Conservation (phyloP, 2,888 invertebrate genomes). For the Latrodectus hesperus region DNA sequence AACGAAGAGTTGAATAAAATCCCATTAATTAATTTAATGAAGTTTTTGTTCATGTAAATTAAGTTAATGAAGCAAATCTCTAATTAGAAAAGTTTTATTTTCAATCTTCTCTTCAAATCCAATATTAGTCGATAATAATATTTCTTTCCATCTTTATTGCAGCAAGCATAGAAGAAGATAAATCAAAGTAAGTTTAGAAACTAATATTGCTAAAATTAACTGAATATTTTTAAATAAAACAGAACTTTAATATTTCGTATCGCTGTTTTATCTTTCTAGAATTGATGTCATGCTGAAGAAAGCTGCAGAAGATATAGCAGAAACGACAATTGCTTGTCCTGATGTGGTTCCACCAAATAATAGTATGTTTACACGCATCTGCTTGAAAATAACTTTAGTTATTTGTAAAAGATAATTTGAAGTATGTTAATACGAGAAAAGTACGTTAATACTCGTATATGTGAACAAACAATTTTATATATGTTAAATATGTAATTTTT, state of each 20-base stretch:
- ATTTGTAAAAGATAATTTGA: no score
- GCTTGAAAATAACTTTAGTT: no score
- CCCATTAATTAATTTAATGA: no score
- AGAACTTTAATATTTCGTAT: neutral
- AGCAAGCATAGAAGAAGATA: slow-evolving; percentile 57
- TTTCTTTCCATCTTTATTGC: neutral
- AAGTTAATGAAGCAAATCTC: no score
- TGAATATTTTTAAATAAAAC: neutral
- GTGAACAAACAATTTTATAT: no score
- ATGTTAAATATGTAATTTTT: no score
- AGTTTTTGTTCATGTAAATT: no score
- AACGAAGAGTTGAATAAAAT: no score
- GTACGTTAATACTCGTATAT: no score
- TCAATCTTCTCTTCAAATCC: no score
- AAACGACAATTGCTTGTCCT: slow-evolving; percentile 41
- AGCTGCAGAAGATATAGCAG: slow-evolving; percentile 36
- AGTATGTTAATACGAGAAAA: no score
- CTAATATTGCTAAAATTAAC: neutral
- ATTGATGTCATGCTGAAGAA: slow-evolving; percentile 50
- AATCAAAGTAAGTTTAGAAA: slow-evolving; percentile 36
- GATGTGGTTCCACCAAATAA: slow-evolving; percentile 65
- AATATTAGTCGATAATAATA: neutral
- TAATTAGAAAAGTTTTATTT: no score
- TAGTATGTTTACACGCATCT: slow-evolving; percentile 8
- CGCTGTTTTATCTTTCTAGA: slow-evolving; percentile 3